Percentiles rank a stretch among this genome's conserved stretches.
Evolutionary conservation across 2,888 invertebrate species (phyloP).

Genomic region (Bellardia bayeri): DNA sequence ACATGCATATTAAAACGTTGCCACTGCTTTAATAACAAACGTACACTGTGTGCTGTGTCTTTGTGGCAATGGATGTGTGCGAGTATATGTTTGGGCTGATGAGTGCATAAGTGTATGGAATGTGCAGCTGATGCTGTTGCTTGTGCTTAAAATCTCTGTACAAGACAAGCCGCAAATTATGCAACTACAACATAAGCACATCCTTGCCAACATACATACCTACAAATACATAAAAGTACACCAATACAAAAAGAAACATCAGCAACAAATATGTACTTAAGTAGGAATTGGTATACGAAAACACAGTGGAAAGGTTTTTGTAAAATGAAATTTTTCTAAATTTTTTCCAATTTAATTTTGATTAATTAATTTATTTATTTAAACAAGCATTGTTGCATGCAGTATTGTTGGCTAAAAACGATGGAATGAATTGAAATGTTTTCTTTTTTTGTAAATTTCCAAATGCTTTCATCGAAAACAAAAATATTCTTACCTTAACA

Average conservation of each 20-base stretch:
- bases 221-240: slow-evolving; percentile 18
- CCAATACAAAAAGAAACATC: slow-evolving; percentile 13
- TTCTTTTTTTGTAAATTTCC: too few relatives aligned
- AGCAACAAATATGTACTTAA: slow-evolving; percentile 16
- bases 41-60: slow-evolving; percentile 17
- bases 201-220: slow-evolving; percentile 46
- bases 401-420: too few relatives aligned
- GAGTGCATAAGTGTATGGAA: slow-evolving; percentile 57
- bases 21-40: slow-evolving; percentile 66
- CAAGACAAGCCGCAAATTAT: slow-evolving; percentile 72
- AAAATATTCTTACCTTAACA: too few relatives aligned
- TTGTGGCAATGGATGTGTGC: slow-evolving; percentile 44
- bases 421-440: too few relatives aligned
- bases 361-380: too few relatives aligned
- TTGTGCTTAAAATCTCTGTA: slow-evolving; percentile 66
- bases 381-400: too few relatives aligned
- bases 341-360: too few relatives aligned
- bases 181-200: slow-evolving; percentile 63
- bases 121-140: slow-evolving; percentile 68
- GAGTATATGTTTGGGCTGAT: slow-evolving; percentile 32
- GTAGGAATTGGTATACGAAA: neutral
- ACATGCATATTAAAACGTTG: slow-evolving; percentile 76
- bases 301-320: slow-evolving; percentile 5
- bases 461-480: too few relatives aligned
- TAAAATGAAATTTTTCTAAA: neutral